A percentile compares a stretch with the other conserved stretches of the same genome.
These are phyloP conservation scores for Glaucidium brasilianum DNA, from an alignment of 2,113 vertebrate species.

Conservation along the genomic window DNA sequence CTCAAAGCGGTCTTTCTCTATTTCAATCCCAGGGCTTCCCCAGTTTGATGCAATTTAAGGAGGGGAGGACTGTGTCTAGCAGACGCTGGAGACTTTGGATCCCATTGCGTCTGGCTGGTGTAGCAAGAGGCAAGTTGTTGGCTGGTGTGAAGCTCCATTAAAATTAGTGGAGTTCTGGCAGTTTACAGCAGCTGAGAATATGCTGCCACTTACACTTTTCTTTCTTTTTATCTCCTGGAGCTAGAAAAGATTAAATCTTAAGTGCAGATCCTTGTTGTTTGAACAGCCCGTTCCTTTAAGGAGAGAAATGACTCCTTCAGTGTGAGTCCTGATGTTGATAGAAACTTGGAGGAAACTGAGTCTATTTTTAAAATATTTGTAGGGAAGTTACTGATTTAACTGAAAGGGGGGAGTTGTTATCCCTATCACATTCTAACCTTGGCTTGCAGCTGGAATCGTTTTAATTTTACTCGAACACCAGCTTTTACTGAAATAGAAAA, in stretches of 20 bases:
- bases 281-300: conserved; percentile 9
- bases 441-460: background rate
- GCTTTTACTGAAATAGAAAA: background rate
- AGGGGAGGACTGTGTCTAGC: background rate
- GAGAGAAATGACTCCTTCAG: background rate
- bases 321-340: background rate
- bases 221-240: conserved; percentile 52
- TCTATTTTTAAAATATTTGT: background rate
- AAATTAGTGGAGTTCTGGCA: background rate
- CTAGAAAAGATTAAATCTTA: conserved; percentile 55
- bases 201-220: conserved; percentile 25
- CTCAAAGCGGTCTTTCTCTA: background rate
- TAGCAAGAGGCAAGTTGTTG: background rate
- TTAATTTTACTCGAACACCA: background rate
- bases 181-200: conserved; percentile 7
- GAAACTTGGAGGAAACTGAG: background rate
- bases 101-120: background rate
- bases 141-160: background rate
- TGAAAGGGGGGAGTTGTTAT: background rate
- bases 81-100: background rate
- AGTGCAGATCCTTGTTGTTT: background rate
- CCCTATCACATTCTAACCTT: background rate
- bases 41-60: background rate
- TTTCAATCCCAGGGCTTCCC: background rate
- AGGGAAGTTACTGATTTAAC: background rate